Base-by-base conservation (phyloP, 2,888 invertebrate species). In the Drosophila aldrichi region DNA sequence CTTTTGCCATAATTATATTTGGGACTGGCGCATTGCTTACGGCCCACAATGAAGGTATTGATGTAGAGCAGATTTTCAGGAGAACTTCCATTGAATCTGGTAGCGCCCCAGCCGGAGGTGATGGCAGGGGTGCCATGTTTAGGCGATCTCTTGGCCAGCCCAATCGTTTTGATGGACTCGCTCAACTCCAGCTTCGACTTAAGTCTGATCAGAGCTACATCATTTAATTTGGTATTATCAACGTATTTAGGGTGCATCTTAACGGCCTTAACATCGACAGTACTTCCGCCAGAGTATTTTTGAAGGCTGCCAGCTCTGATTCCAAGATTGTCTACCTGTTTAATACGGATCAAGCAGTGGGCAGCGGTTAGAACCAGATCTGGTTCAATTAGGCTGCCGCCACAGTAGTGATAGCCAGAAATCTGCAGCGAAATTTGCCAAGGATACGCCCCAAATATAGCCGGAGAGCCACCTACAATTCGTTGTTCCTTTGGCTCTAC, bases 341-440 rank as follows among this genome's bases (percentile, higher is more conserved):
- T 1, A 1, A 2, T 29, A 7, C 8, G 2, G 49, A 93, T 63
- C 55, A 92, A 92, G 76, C 95, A 95, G 82, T 95, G 95, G 6
- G 95, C 95, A n/a, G 95, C 95, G 1, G 95, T 95, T 1, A 95
- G 69, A 5, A 94, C 92, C 10, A 89, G 14, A 20, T 79, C 34
- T 94, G 93, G 44, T 93, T 83, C 90, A 49, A 93, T 93, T 9
- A 95, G 91, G 9, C 94, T 90, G 1, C 94, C 95, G 0, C 95
- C 95, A 76, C 95, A 95, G 0, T 91, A 90, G 74, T 95, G 95
- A 0, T 91, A 80, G 2, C 93, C 94, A 18, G 91, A 81, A 18
- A 79, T 79, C 29, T 86, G 88, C 5, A 92, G 34, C 1, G 92
- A 92, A 2, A 91, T 77, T 71, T 91, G 90, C 81, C 88, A 91